Evolutionary conservation across 2,888 invertebrate species (phyloP).

Genomic region (Zootermopsis nevadensis): DNA sequence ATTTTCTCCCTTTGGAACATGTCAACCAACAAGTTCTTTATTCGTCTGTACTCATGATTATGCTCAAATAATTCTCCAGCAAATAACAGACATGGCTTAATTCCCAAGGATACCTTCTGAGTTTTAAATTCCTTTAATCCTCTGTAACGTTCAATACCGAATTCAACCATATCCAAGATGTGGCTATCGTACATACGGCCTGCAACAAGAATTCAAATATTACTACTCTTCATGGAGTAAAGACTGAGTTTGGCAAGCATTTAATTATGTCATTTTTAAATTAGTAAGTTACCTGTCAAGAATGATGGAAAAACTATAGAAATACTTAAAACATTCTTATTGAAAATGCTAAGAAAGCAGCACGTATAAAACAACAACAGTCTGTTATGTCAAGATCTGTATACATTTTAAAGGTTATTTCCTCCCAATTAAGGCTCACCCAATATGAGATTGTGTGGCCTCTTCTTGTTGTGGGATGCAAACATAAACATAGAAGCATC

Average conservation of each 20-base stretch:
- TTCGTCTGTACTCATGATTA: slow-evolving; percentile 80
- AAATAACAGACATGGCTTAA: slow-evolving; percentile 92
- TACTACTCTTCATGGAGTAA: too few relatives aligned
- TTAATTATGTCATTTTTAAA: too few relatives aligned
- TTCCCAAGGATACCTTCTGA: slow-evolving; percentile 81
- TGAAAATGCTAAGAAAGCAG: too few relatives aligned
- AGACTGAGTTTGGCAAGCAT: too few relatives aligned
- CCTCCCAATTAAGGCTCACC: slow-evolving; percentile 65
- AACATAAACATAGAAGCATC: slow-evolving; percentile 92
- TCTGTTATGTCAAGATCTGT: too few relatives aligned
- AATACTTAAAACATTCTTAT: too few relatives aligned
- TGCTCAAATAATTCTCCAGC: slow-evolving; percentile 92
- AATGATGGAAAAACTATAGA: too few relatives aligned
- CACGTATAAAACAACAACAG: too few relatives aligned
- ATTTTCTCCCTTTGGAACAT: slow-evolving; percentile 90
- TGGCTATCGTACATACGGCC: slow-evolving; percentile 88
- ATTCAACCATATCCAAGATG: slow-evolving; percentile 95
- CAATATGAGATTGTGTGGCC: slow-evolving; percentile 90
- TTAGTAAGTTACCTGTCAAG: too few relatives aligned
- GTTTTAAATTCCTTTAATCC: slow-evolving; percentile 82
- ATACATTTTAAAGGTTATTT: too few relatives aligned
- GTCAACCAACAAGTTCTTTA: slow-evolving; percentile 91
- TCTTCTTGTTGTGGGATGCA: slow-evolving; percentile 93
- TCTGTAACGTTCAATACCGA: slow-evolving; percentile 87
- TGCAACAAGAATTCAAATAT: slow-evolving; percentile 54